Conservation (phyloP, 1,140 invertebrate species). For the Neoseiulus cucumeris region DNA sequence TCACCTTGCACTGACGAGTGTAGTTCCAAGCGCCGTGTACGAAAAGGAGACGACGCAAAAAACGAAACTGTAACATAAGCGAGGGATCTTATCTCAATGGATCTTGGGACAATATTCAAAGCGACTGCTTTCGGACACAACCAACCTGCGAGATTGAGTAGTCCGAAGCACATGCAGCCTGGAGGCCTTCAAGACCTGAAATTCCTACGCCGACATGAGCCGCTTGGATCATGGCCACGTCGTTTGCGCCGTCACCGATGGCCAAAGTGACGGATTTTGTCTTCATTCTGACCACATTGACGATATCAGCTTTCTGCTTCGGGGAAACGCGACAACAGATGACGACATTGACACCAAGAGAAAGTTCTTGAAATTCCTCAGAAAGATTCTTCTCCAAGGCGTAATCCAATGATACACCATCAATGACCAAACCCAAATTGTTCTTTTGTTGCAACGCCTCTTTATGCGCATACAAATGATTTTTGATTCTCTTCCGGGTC, state of each 20-base stretch:
- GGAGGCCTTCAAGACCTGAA: slow-evolving; percentile 75
- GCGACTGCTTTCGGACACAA: slow-evolving; percentile 55
- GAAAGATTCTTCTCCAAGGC: slow-evolving; percentile 74
- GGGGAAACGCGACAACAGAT: slow-evolving; percentile 96
- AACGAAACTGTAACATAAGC: slow-evolving; percentile 54
- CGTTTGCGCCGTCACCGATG: slow-evolving; percentile 97
- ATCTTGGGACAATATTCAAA: slow-evolving; percentile 51
- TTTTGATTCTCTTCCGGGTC: background rate
- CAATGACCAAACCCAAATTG: slow-evolving; percentile 41
- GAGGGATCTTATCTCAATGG: too few relatives aligned
- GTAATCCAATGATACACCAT: slow-evolving; percentile 84
- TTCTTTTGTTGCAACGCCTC: slow-evolving; percentile 42
- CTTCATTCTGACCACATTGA: slow-evolving; percentile 67
- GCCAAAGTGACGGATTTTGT: slow-evolving; percentile 78
- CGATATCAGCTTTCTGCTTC: slow-evolving; percentile 86
- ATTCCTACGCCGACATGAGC: slow-evolving; percentile 75
- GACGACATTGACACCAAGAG: slow-evolving; percentile 79
- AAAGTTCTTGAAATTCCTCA: slow-evolving; percentile 78
- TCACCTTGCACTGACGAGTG: slow-evolving; percentile 84
- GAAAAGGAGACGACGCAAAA: slow-evolving; percentile 61
- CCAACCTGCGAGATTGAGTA: slow-evolving; percentile 43
- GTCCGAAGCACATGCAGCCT: background rate
- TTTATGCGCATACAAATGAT: slow-evolving; percentile 25
- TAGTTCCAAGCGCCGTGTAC: slow-evolving; percentile 99
- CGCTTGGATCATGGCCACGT: slow-evolving; percentile 87